Evolutionary conservation across 64 coral and sea anemone species (phyloP).

Genomic region (Montipora cactus): DNA sequence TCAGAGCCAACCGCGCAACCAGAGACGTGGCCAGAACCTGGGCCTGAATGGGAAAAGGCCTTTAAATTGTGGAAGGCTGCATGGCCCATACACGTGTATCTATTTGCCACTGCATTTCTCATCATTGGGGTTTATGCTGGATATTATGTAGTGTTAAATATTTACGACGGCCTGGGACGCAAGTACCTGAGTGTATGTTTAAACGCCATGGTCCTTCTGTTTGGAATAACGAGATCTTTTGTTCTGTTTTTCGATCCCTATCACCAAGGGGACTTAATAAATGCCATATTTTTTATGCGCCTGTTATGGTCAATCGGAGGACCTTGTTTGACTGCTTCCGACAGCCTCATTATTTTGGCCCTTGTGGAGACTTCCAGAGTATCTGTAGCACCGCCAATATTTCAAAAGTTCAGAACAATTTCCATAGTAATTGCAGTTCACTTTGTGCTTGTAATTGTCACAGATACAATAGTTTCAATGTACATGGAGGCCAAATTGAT

Average conservation of each 20-base stretch:
- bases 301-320: constrained; percentile 91
- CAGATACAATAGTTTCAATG: constrained; percentile 80
- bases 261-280: constrained; percentile 82
- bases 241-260: constrained; percentile 89
- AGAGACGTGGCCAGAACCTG: constrained; percentile 96
- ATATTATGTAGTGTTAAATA: constrained; percentile 84
- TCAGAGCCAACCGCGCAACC: constrained; percentile 61
- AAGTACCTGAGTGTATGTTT: constrained; percentile 94
- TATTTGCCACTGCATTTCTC: constrained; percentile 68
- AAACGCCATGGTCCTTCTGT: constrained; percentile 85
- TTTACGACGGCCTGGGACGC: constrained; percentile 80
- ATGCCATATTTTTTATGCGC: constrained; percentile 76
- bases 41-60: constrained; percentile 84
- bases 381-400: constrained; percentile 67
- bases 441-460: constrained; percentile 76
- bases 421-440: constrained; percentile 68
- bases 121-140: constrained; percentile 79
- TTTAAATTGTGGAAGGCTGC: constrained; percentile 82
- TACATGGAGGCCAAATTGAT: constrained; percentile 93
- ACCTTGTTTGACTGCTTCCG: constrained; percentile 85
- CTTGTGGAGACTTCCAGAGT: constrained; percentile 81
- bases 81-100: constrained; percentile 88
- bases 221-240: constrained; percentile 81
- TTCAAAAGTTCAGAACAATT: constrained; percentile 76
- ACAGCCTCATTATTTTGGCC: constrained; percentile 84